Evolutionary conservation across 2,797 vertebrate genomes (phyloP), one percentile per base, ranked within the genome.

Genomic region (Erpetoichthys calabaricus): DNA sequence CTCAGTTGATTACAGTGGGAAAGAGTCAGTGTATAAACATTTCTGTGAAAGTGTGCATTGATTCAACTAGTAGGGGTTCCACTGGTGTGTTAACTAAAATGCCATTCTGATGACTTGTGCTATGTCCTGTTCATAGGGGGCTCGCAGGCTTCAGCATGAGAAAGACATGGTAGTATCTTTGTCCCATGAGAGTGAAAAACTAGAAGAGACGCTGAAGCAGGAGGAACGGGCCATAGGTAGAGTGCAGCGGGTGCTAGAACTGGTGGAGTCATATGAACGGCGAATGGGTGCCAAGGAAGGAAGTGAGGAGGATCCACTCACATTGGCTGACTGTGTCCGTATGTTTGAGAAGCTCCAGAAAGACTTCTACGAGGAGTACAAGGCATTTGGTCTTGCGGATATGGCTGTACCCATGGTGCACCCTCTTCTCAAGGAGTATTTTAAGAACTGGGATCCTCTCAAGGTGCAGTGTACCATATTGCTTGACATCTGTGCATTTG

Each of bases 311-410:
- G 71, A 86, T 7, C 87, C 87, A 0, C 83, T 94, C 7, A 86
- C 80, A 1, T 67, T 98, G 60, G 85, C 87, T 3, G 94, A 98
- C 71, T 97, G 92, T 4, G 90, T 88, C 0, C 80, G 59, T 41
- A 70, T 94, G 60, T 98, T 99, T 51, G 86, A 94, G 73, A 92
- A 86, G 0, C 81, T 99, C 45, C 94, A 94, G 68, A 91, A 87
- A n/a, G 89, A 94, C 56, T 98, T 89, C 74, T 93, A 93, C 0
- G 90, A 96, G 68, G 96, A 99, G 71, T 98, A 98, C 69, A 86
- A 94, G 25, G 85, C 83, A 63, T 87, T 96, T 0, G 94, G 92
- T 57, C 76, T 94, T 8, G 82, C 85, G 4, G 93, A 96, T 66
- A 75, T 99, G 6, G 89, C 94, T 0, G 91, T 90, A 47, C 89